These are phyloP conservation scores for Epirrhoe alternata DNA, from an alignment of 2,888 invertebrate species.

Conservation along the genomic window DNA sequence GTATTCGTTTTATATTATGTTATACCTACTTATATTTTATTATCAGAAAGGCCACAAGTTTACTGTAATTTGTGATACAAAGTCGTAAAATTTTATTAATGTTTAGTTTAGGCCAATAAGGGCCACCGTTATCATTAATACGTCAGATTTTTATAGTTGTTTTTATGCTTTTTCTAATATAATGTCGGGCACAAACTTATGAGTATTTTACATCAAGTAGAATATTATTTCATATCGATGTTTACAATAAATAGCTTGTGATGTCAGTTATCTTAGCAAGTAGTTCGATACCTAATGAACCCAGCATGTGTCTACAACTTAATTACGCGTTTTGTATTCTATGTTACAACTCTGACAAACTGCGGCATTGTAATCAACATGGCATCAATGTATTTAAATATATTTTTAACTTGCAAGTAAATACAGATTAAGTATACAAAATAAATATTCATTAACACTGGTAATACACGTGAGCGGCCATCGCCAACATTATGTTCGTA, in stretches of 20 bases:
- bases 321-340: constrained; percentile 34
- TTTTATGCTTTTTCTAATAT: constrained; percentile 25
- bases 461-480: constrained; percentile 35
- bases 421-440: constrained; percentile 17
- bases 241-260: constrained; percentile 18
- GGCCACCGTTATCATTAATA: constrained; percentile 26
- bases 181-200: constrained; percentile 7
- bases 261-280: constrained; percentile 24
- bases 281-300: constrained; percentile 10
- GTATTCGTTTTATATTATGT: not conserved
- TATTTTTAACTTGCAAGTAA: constrained; percentile 38
- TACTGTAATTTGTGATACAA: constrained; percentile 33
- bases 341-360: constrained; percentile 25
- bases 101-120: constrained; percentile 24
- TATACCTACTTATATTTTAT: constrained; percentile 9
- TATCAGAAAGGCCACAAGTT: constrained; percentile 15
- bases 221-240: constrained; percentile 4
- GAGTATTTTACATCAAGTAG: constrained; percentile 9
- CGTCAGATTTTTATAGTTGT: constrained; percentile 26
- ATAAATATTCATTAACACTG: constrained; percentile 45
- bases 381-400: constrained; percentile 41
- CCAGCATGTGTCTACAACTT: constrained; percentile 15
- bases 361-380: constrained; percentile 32
- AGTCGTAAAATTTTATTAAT: constrained; percentile 30
- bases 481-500: constrained; percentile 36